Conservation (phyloP, 2,113 vertebrate genomes). For the Monarcha castaneiventris region DNA sequence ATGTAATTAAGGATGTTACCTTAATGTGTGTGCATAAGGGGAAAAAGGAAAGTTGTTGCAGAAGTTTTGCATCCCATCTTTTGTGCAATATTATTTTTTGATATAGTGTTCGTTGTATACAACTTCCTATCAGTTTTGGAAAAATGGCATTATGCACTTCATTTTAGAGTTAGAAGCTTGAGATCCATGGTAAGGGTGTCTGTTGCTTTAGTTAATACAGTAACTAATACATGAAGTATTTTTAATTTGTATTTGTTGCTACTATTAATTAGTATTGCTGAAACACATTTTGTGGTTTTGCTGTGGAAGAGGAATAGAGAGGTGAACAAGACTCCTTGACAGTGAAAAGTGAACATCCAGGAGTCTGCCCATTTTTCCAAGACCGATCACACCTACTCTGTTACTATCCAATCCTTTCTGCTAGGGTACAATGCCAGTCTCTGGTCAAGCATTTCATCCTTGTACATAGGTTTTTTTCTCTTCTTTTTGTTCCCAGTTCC, state of each 20-base stretch:
- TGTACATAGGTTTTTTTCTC: neutral
- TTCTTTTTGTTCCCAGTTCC: neutral
- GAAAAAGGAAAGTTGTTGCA: neutral
- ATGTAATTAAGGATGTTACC: neutral
- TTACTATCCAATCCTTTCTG: neutral
- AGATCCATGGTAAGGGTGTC: neutral
- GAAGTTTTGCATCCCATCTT: neutral
- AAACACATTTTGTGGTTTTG: neutral
- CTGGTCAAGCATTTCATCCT: neutral
- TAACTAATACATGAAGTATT: neutral
- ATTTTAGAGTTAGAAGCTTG: neutral
- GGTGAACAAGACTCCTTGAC: neutral
- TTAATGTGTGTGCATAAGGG: neutral
- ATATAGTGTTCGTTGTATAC: neutral
- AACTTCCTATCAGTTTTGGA: neutral
- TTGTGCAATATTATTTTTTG: neutral
- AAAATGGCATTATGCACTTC: neutral
- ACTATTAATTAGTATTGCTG: neutral
- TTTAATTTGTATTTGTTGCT: neutral
- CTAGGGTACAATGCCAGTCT: neutral
- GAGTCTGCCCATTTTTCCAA: neutral
- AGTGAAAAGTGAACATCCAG: neutral
- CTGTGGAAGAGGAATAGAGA: neutral
- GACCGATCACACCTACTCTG: rapidly evolving
- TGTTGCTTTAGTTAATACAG: neutral